Base-by-base conservation (phyloP, 2,113 vertebrate genomes). In the Cololabis saira region DNA sequence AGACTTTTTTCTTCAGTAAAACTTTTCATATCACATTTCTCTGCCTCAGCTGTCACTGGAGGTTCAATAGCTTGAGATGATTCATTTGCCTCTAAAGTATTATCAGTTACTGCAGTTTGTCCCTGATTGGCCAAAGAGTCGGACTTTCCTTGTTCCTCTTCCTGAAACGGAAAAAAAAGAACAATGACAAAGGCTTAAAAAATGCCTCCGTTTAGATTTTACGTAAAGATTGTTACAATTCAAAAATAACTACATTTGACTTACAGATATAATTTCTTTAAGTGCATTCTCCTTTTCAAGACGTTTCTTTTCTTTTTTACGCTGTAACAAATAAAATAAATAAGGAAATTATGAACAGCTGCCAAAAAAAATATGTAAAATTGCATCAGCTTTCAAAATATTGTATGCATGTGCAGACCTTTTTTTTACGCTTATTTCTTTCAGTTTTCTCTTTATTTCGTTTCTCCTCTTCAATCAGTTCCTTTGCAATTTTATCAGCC, bases 391-490 rank as follows among this genome's bases (percentile, higher is more conserved):
- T 45, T 4, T 21, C 2, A 33, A 0, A 33, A 52, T 18, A 21
- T 37, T 21, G n/a, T 18, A 14, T 9, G 1, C 17, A 1, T 2
- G 50, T 11, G 61, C 80, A 71, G 3, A 93, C 93, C 88, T 89
- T 67, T 80, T 93, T 94, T 53, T 94, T 94, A 41, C 73, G 84
- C 56, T 88, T 93, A 74, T 93, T 92, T 67, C 68, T 91, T 27
- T 90, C 78, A 8, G 88, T 76, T 71, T 87, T 93, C 3, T 64
- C 79, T 17, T 90, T 92, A 19, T 60, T 72, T 9, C 75, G 84
- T 73, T 90, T 79, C n/a, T 94, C 86, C 62, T 93, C 89, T 59
- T 84, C 83, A 19, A 85, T 33, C 5, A 89, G 56, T 58, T 89
- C 83, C 41, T 84, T 81, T 37, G 72, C 74, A 71, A 84, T 84